Evolutionary conservation across 2,888 invertebrate genomes (phyloP), one percentile per base, ranked within the genome.

Genomic region (Suillia variegata): DNA sequence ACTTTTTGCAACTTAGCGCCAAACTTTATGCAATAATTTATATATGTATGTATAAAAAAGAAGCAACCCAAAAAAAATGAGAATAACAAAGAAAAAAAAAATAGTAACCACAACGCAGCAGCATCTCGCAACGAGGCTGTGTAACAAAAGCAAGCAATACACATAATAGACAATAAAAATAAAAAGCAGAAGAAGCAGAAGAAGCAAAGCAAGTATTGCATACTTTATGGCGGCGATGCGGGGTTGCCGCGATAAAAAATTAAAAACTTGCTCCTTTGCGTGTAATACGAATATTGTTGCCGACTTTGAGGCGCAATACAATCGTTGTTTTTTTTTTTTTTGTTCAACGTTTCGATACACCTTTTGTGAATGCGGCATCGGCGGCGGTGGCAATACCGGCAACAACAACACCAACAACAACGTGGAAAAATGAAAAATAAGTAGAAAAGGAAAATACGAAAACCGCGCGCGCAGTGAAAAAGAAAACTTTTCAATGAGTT

Each of bases 1-100:
- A 73, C 72, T 73, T 73, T 73, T 75, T 73, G 75, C 75, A 73
- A 73, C 75, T 73, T 74, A 75, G 73, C 76, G 73, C 75, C 74
- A 71, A 74, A 74, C 71, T 74, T 74, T 74, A 72, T 76, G 74
- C 75, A 76, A 76, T 74, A 76, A 76, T 75, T 74, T 74, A 76
- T 68, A 76, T n/a, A n/a, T n/a, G n/a, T n/a, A n/a, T n/a, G n/a
- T n/a, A n/a, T n/a, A n/a, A n/a, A 73, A 75, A 71, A 66, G 18
- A 53, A 66, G 64, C 62, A 62, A n/a, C n/a, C n/a, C n/a, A n/a
- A n/a, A 64, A 68, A 56, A 61, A 57, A 62, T 12, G 33, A 34
- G 21, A 10, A 10, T 26, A 15, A 48, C 26, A 73, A 61, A 58
- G 55, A 42, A n/a, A n/a, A n/a, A 62, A 50, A 54, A 56, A 55